phyloP scores from a whole-genome alignment of 2,888 invertebrate species.

The Plagodis dolabraria region DNA sequence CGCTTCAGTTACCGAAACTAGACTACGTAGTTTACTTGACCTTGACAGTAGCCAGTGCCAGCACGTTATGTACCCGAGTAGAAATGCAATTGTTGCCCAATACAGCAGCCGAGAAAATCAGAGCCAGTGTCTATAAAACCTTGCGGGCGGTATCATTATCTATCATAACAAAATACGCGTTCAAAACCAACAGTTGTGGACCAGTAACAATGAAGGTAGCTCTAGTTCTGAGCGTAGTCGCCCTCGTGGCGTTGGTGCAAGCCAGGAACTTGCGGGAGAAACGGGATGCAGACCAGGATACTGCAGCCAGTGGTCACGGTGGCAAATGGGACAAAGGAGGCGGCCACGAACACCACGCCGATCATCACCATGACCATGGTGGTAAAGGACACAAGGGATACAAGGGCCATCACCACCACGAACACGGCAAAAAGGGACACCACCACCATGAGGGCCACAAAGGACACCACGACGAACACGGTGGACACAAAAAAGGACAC shows the following conservation, averaged over 20 bases:
- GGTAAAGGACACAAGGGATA: constrained; percentile 89
- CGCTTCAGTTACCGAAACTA: constrained; percentile 10
- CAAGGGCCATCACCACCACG: constrained; percentile 87
- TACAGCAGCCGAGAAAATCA: constrained; percentile 62
- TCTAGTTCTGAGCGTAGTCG: constrained; percentile 59
- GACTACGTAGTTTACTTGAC: constrained; percentile 47
- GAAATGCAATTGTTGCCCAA: constrained; percentile 70
- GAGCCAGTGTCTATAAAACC: constrained; percentile 76
- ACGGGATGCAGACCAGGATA: constrained; percentile 81
- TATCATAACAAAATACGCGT: constrained; percentile 60
- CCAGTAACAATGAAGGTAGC: constrained; percentile 66
- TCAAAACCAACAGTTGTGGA: constrained; percentile 35
- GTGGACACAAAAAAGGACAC: constrained; percentile 87
- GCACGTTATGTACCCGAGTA: constrained; percentile 51
- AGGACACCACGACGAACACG: constrained; percentile 85
- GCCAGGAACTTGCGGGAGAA: constrained; percentile 72
- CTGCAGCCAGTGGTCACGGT: constrained; percentile 73
- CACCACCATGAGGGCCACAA: constrained; percentile 88
- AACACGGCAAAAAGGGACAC: constrained; percentile 89
- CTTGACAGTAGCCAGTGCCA: constrained; percentile 62
- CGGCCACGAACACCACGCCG: constrained; percentile 86
- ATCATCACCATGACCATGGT: constrained; percentile 87
- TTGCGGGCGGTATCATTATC: constrained; percentile 53
- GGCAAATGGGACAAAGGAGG: constrained; percentile 76
- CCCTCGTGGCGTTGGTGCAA: constrained; percentile 72